phyloP scores from a whole-genome alignment of 2,797 vertebrate genomes.

The Anisognathus igniventris region DNA sequence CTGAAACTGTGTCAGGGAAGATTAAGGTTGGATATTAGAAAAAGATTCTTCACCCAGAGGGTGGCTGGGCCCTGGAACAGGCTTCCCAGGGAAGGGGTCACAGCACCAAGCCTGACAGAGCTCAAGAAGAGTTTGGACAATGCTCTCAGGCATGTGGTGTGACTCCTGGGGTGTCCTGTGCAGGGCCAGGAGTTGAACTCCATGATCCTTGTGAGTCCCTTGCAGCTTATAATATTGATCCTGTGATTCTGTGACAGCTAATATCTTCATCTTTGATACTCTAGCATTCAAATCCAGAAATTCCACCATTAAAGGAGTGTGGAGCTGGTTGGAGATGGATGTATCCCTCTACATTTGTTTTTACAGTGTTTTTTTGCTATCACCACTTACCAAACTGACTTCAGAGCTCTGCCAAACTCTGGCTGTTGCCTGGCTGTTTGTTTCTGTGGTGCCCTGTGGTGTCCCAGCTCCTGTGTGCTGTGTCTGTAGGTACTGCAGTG shows the following conservation, averaged over 20 bases:
- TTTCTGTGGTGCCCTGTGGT: background rate
- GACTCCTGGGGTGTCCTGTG: background rate
- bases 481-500: background rate
- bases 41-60: background rate
- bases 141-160: background rate
- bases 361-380: background rate
- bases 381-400: background rate
- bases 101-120: background rate
- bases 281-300: background rate
- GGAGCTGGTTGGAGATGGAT: background rate
- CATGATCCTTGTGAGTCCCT: background rate
- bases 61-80: background rate
- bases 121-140: rapidly evolving
- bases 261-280: background rate
- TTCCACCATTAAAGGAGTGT: background rate
- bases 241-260: background rate
- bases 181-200: background rate
- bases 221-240: background rate
- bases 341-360: background rate
- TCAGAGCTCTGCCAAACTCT: background rate
- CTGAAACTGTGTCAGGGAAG: background rate
- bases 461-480: background rate
- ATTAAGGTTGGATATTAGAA: background rate
- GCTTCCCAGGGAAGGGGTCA: background rate
- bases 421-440: background rate